Evolutionary conservation across 2,888 invertebrate species (phyloP), one percentile per base, ranked within the genome.

Genomic region (Malthinus seriepunctatus): DNA sequence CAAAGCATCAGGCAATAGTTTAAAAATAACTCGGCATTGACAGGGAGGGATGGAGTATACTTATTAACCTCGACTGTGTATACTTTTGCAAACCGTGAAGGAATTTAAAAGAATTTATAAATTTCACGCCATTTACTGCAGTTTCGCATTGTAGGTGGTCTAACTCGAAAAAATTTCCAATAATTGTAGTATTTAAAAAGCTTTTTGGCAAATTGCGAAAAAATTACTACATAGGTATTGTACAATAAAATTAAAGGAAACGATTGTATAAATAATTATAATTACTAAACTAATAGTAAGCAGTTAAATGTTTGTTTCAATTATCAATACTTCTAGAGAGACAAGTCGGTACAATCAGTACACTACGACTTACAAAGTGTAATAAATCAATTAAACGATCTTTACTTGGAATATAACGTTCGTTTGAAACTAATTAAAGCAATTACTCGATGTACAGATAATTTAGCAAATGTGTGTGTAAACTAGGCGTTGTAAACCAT

Each of bases 401-500:
- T 56, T 55, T 50, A 50, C 51, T 54, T 47, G 47, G 50, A 54
- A 55, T 59, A 23, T 23, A 47, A 47, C 42, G 50, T 50, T 51
- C 31, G 51, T 39, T 39, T 46, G 47, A 39, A 23, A 50, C 54
- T 59, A 54, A 59, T 59, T 59, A 59, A 55, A 46, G 59, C 51
- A 59, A 59, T 59, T 59, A 59, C 51, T 59, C 52, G 56, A 56
- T 52, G 38, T 58, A 63, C 52, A 60, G 51, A 54, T 60, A 57
- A 60, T 60, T 60, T 57, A 57, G 50, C 52, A 58, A 56, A 63
- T 60, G 56, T 60, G 63, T 60, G 63, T 63, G 63, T 63, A 60
- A 63, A 60, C 59, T 51, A 57, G 63, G 51, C 51, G 58, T 61
- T 58, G 53, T 51, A 39, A 49, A 58, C 42, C 45, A 49, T 45